These are phyloP conservation scores for Ursus arctos DNA, from an alignment of 2,113 vertebrate species.

Conservation along the genomic window DNA sequence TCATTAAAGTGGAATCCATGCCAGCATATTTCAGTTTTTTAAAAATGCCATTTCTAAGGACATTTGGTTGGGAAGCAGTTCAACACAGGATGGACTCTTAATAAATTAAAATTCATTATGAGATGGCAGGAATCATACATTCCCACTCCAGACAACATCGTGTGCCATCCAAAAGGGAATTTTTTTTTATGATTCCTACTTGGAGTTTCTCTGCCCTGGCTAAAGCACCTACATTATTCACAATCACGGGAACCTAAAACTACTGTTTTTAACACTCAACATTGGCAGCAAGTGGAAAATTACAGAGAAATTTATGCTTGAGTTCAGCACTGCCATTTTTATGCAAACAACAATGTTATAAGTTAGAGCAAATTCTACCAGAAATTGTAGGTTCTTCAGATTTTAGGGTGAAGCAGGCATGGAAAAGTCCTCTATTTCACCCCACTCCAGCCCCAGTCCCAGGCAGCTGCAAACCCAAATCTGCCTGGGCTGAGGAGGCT, in stretches of 20 bases:
- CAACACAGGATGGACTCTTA: conserved; percentile 10
- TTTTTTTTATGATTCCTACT: conserved; percentile 36
- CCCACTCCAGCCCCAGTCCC: not conserved
- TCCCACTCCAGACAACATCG: not conserved
- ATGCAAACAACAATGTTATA: not conserved
- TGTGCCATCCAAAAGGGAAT: not conserved
- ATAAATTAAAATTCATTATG: conserved; percentile 50
- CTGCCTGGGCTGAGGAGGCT: not conserved
- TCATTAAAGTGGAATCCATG: conserved; percentile 46
- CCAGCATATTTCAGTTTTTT: conserved; percentile 25
- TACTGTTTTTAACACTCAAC: conserved; percentile 39
- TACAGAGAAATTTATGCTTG: conserved; percentile 53
- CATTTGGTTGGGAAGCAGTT: conserved; percentile 15
- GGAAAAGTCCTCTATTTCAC: not conserved
- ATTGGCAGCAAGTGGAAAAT: conserved; percentile 62
- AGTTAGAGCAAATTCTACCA: conserved; percentile 58
- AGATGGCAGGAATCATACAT: conserved; percentile 20
- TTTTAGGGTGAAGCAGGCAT: conserved; percentile 34
- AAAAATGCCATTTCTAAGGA: conserved; percentile 39
- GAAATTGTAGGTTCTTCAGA: conserved; percentile 40
- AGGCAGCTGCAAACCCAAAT: not conserved
- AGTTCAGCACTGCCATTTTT: conserved; percentile 53
- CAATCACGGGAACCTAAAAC: conserved; percentile 29
- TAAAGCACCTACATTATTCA: conserved; percentile 54
- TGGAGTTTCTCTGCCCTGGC: conserved; percentile 54